Evolutionary conservation across 2,888 invertebrate genomes (phyloP).

Genomic region (Halocaridina rubra): DNA sequence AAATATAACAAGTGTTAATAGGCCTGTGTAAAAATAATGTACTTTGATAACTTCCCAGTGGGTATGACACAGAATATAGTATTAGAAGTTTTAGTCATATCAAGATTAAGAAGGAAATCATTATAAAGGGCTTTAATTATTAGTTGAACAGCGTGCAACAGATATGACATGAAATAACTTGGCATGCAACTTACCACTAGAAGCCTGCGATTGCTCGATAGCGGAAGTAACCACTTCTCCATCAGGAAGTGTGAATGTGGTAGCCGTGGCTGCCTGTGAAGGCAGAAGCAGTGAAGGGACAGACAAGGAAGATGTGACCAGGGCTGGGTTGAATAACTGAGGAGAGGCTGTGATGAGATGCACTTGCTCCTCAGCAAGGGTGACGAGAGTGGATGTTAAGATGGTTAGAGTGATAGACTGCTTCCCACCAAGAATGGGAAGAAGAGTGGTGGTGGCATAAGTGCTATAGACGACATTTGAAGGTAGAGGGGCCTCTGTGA

Average conservation of each 20-base stretch:
- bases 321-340: slow-evolving; percentile 54
- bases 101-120: no score
- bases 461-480: slow-evolving; percentile 65
- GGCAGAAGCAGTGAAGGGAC: slow-evolving; percentile 22
- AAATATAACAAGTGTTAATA: no score
- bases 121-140: no score
- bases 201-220: slow-evolving; percentile 20
- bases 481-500: slow-evolving; percentile 5
- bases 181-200: slow-evolving; percentile 39
- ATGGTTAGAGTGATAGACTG: slow-evolving; percentile 65
- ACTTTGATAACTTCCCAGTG: no score
- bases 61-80: no score
- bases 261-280: slow-evolving; percentile 24
- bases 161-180: no score
- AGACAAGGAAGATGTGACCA: slow-evolving; percentile 2
- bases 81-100: no score
- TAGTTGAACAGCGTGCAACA: no score
- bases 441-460: slow-evolving; percentile 65
- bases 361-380: slow-evolving; percentile 63
- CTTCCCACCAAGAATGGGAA: slow-evolving; percentile 65
- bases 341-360: slow-evolving; percentile 63
- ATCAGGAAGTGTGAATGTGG: slow-evolving; percentile 26
- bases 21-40: no score
- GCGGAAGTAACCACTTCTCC: slow-evolving; percentile 7
- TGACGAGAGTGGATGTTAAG: slow-evolving; percentile 65